phyloP scores from a whole-genome alignment of 2,797 vertebrate genomes.

The Channallabes apus region DNA sequence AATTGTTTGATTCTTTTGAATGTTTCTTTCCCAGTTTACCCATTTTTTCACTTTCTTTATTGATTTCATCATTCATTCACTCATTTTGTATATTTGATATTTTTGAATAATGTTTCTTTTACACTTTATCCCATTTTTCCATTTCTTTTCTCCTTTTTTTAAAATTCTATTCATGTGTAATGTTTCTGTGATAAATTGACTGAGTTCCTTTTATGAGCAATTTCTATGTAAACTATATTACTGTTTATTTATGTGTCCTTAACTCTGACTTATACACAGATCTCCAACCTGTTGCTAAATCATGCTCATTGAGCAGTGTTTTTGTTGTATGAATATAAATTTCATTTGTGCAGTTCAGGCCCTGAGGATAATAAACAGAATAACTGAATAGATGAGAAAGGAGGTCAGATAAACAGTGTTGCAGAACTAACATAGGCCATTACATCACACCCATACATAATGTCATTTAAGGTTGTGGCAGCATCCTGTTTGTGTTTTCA shows the following conservation, averaged over 20 bases:
- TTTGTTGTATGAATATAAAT: constrained; percentile 25
- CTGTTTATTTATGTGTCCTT: background rate
- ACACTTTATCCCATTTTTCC: background rate
- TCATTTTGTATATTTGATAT: too few species aligned
- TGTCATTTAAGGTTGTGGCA: constrained; percentile 54
- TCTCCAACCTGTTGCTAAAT: background rate
- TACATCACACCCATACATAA: constrained; percentile 60
- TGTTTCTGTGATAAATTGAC: background rate
- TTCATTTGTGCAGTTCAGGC: constrained; percentile 29
- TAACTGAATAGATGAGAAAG: constrained; percentile 58
- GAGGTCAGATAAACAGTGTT: constrained; percentile 73
- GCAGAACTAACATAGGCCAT: constrained; percentile 51
- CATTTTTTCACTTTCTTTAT: too few species aligned
- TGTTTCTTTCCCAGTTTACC: too few species aligned
- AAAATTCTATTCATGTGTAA: background rate
- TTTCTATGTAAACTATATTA: background rate
- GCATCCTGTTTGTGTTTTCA: constrained; percentile 57
- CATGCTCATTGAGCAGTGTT: constrained; percentile 39
- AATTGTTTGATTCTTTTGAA: too few species aligned
- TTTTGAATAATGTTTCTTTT: too few species aligned
- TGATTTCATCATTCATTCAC: too few species aligned
- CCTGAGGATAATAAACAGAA: constrained; percentile 42
- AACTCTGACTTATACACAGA: background rate
- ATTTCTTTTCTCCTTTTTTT: background rate
- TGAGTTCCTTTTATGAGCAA: background rate